These are phyloP conservation scores for Himalopsyche anomala DNA, from an alignment of 2,888 invertebrate species.

Conservation along the genomic window DNA sequence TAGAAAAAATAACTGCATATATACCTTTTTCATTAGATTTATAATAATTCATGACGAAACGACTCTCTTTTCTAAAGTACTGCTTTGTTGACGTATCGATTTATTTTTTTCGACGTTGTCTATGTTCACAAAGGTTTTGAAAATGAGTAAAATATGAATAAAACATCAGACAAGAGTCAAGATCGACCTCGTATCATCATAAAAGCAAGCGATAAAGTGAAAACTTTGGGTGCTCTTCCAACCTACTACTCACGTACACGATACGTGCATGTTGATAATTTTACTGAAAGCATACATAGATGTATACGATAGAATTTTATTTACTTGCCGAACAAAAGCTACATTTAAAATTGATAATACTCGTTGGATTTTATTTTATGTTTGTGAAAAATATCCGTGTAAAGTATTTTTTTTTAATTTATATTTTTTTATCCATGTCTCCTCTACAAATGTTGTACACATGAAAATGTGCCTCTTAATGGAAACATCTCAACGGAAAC, in stretches of 20 bases:
- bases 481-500: too few species aligned
- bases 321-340: neutral
- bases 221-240: constrained; percentile 1
- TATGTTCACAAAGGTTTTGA: constrained; percentile 28
- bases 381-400: neutral
- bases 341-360: neutral
- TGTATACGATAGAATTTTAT: neutral
- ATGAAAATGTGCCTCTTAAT: too few species aligned
- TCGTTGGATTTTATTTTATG: neutral
- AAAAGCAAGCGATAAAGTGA: constrained; percentile 24
- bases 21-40: too few species aligned
- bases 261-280: constrained; percentile 11
- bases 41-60: neutral
- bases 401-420: too few species aligned
- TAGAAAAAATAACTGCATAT: too few species aligned
- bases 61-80: neutral
- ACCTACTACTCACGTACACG: neutral
- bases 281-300: neutral
- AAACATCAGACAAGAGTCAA: constrained; percentile 34
- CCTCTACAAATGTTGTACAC: too few species aligned
- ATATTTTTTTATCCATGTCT: too few species aligned
- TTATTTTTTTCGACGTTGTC: neutral
- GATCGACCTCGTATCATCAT: constrained; percentile 34
- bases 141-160: constrained; percentile 16
- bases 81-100: neutral